These are phyloP conservation scores for Phengaris alcon DNA, from an alignment of 2,888 invertebrate genomes.

Conservation along the genomic window DNA sequence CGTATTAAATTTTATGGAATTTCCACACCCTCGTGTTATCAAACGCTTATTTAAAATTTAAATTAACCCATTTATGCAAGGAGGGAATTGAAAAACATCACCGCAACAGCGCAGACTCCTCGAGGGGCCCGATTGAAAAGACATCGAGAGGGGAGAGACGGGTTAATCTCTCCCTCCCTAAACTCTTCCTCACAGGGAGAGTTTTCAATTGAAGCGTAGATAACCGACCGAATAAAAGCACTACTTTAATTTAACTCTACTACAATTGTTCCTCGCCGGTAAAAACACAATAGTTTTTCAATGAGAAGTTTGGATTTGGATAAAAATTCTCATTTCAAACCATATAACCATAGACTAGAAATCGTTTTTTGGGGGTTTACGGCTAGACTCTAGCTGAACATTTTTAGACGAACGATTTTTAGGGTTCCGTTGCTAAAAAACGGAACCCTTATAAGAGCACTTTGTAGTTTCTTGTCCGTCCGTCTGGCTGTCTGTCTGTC, in stretches of 20 bases:
- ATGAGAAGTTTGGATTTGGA: too few relatives aligned
- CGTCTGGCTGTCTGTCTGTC: too few relatives aligned
- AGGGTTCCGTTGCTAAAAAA: too few relatives aligned
- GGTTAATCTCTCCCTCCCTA: constrained; percentile 38
- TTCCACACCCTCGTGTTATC: constrained; percentile 27
- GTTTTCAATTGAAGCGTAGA: constrained; percentile 59
- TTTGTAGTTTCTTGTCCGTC: too few relatives aligned
- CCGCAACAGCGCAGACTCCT: constrained; percentile 45
- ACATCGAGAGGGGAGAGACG: constrained; percentile 49
- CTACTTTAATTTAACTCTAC: constrained; percentile 47
- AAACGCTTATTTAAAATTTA: constrained; percentile 34
- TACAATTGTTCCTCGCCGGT: constrained; percentile 39
- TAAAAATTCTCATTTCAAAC: background rate
- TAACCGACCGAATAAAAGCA: constrained; percentile 46
- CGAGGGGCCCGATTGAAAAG: constrained; percentile 59
- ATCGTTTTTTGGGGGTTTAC: background rate
- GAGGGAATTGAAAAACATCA: constrained; percentile 56
- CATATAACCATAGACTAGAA: background rate
- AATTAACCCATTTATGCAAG: constrained; percentile 41
- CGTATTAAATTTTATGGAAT: constrained; percentile 13
- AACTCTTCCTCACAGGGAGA: constrained; percentile 44
- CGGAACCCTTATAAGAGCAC: too few relatives aligned
- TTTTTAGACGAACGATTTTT: constrained; percentile 14
- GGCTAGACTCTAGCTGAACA: background rate
- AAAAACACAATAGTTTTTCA: background rate